These are phyloP conservation scores for Dryobates pubescens DNA, from an alignment of 2,797 vertebrate genomes.

Conservation along the genomic window DNA sequence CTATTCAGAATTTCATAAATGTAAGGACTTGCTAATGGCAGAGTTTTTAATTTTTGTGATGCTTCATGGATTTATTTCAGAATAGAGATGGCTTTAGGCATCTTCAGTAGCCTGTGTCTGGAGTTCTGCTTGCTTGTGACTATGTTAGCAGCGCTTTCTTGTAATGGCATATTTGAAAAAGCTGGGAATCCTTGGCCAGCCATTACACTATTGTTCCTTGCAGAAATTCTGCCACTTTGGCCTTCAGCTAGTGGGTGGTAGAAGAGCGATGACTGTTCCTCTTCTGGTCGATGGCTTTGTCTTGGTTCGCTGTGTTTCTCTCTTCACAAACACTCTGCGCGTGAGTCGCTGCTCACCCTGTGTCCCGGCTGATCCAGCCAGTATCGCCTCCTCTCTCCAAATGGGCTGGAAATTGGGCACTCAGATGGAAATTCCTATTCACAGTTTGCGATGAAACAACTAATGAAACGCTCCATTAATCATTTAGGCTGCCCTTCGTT, in stretches of 20 bases:
- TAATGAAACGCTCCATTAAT: conserved; percentile 52
- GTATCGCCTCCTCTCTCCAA: conserved; percentile 4
- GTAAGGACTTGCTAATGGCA: neutral
- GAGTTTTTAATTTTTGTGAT: neutral
- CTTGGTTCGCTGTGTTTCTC: neutral
- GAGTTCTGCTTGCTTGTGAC: neutral
- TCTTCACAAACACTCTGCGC: neutral
- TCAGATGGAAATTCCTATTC: conserved; percentile 49
- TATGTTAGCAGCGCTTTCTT: neutral
- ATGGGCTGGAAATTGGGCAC: conserved; percentile 5
- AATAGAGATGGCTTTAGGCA: neutral
- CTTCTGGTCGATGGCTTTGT: neutral
- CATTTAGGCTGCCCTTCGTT: conserved; percentile 35
- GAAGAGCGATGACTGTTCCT: neutral
- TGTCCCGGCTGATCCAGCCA: neutral
- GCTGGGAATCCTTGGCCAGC: neutral
- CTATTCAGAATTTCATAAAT: neutral
- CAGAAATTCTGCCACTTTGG: neutral
- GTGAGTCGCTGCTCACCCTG: neutral
- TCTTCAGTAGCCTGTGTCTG: neutral
- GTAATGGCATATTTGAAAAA: neutral
- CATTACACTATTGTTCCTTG: neutral
- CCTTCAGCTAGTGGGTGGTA: neutral
- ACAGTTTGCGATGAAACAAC: neutral
- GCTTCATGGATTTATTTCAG: neutral